Evolutionary conservation across 2,113 vertebrate species (phyloP), one percentile per base, ranked within the genome.

Genomic region (Oryzias curvinotus): DNA sequence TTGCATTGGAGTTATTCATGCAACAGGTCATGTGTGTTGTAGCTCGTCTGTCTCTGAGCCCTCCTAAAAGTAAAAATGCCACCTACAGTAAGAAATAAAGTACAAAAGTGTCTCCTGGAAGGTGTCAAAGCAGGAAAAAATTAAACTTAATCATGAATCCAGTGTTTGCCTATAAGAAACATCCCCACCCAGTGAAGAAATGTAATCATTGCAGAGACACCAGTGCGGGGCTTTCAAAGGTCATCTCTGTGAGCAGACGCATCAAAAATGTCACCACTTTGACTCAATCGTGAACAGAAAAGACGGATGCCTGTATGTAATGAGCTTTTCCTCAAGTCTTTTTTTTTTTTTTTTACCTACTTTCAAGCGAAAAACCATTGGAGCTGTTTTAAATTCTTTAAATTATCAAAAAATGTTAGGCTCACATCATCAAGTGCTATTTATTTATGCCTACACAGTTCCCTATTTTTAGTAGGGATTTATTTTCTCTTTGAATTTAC

Each of bases 11-110:
- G 49, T 63, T 23, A 23, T 49, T 25, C 10, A 7, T 13, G 23
- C 16, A 52, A 15, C 16, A 78, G 81, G 70, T 65, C 66, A 60
- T 25, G 44, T 69, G n/a, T 50, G 43, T 51, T 14, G 52, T 57
- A 42, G 14, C 7, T 10, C 44, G 47, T 16, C 36, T 52, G 43
- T 62, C 17, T 5, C 45, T 19, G 50, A 52, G 36, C 36, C 36
- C 36, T 36, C 36, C 10, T 3, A 36, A 36, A 36, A 36, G 2
- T 12, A 12, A 36, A 36, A 36, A 36, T 42, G 4, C 45, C 15
- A n/a, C n/a, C 1, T 19, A 51, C 16, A 44, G 16, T 28, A 69
- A 21, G 0, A 0, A 6, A 4, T 6, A 18, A 21, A 67, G 65
- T 49, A 54, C 13, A 19, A 14, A 53, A 14, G 43, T 46, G 1